Evolutionary conservation across 2,113 vertebrate species (phyloP).

Genomic region (Ceyx cyanopectus): DNA sequence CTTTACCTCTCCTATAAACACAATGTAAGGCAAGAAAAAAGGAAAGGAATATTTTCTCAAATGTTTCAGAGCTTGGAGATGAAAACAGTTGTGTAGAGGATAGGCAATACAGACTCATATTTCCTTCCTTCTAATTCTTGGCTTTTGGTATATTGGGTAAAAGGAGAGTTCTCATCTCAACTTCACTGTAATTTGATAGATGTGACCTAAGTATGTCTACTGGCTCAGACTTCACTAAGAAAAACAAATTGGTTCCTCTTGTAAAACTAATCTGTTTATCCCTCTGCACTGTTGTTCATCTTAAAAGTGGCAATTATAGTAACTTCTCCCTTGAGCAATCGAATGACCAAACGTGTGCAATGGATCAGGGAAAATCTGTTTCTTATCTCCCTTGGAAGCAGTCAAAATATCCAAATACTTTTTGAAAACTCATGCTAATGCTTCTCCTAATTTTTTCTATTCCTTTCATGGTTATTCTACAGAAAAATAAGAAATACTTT

Average conservation of each 20-base stretch:
- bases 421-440: neutral
- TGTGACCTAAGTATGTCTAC: neutral
- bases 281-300: neutral
- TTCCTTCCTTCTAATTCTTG: neutral
- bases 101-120: neutral
- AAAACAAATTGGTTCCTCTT: neutral
- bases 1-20: neutral
- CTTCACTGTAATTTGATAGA: neutral
- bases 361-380: conserved; percentile 17
- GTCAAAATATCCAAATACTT: neutral
- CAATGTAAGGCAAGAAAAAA: neutral
- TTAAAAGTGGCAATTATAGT: neutral
- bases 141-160: neutral
- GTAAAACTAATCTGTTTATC: conserved; percentile 20
- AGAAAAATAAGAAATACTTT: neutral
- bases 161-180: neutral
- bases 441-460: neutral
- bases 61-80: neutral
- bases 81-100: neutral
- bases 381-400: neutral
- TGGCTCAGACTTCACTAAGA: neutral
- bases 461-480: neutral
- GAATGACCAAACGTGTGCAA: neutral
- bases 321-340: conserved; percentile 22
- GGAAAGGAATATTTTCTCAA: neutral